Evolutionary conservation across 1,140 invertebrate species (phyloP).

Genomic region (Saccostrea echinata): DNA sequence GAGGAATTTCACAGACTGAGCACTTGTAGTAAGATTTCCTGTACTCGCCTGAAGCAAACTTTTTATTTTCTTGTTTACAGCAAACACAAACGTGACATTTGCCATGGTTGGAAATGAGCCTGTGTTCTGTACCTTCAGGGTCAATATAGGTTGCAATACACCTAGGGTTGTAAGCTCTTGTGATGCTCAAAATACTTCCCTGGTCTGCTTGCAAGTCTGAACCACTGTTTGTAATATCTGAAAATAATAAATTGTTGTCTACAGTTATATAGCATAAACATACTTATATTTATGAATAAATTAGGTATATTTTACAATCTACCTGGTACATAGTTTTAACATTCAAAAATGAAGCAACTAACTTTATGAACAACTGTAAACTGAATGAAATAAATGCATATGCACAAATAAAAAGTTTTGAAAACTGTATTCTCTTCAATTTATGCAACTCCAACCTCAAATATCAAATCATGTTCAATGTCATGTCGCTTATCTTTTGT

Average conservation of each 20-base stretch:
- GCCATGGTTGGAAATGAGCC: background rate
- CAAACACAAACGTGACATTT: background rate
- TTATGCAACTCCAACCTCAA: too few species aligned
- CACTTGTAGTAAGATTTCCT: slow-evolving; percentile 56
- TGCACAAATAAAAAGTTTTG: too few species aligned
- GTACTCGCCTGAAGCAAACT: slow-evolving; percentile 43
- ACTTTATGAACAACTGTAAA: too few species aligned
- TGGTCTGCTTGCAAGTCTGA: background rate
- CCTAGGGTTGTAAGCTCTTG: background rate
- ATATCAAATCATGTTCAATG: too few species aligned
- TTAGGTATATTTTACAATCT: too few species aligned
- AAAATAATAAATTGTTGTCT: background rate
- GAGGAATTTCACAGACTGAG: slow-evolving; percentile 38
- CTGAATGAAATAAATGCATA: too few species aligned
- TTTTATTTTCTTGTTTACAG: background rate
- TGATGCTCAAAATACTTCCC: background rate
- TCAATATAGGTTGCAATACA: background rate
- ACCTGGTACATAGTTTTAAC: too few species aligned
- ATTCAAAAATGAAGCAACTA: too few species aligned
- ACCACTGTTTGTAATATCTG: background rate
- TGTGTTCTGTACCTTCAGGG: background rate
- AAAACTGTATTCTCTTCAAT: too few species aligned
- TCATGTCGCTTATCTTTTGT: too few species aligned
- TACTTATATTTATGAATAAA: too few species aligned
- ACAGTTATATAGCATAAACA: background rate